Conservation (phyloP, 1,140 invertebrate genomes). For the Cyphomyrmex costatus region DNA sequence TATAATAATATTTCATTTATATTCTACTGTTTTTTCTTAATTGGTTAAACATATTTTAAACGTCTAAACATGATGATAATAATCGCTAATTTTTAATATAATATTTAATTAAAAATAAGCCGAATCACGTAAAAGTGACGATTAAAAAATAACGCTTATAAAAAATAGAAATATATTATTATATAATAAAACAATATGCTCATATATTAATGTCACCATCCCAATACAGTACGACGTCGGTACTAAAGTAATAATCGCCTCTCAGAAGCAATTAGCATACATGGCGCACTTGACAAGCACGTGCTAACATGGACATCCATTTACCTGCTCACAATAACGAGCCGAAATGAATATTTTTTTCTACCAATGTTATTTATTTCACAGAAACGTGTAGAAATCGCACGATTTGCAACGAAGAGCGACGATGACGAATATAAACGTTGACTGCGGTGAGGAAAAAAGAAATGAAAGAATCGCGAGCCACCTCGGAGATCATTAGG, state of each 20-base stretch:
- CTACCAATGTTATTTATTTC: conserved; percentile 41
- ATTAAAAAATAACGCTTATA: background rate
- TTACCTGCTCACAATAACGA: background rate
- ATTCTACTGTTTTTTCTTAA: background rate
- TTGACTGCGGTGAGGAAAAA: background rate
- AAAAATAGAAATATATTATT: background rate
- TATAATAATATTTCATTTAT: background rate
- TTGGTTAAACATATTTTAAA: background rate
- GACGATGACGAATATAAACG: conserved; percentile 12
- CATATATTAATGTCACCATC: background rate
- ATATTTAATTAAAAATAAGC: background rate
- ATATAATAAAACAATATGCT: background rate
- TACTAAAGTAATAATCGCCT: conserved; percentile 14
- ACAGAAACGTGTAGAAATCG: conserved; percentile 41
- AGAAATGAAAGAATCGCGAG: conserved; percentile 39
- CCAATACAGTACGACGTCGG: background rate
- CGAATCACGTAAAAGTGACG: background rate
- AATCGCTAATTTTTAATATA: background rate
- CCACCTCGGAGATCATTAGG: conserved; percentile 60
- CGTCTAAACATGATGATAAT: background rate
- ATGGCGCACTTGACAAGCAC: conserved; percentile 1
- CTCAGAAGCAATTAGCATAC: background rate
- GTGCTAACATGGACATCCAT: conserved; percentile 36
- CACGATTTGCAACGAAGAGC: conserved; percentile 44
- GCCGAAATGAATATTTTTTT: conserved; percentile 30